Conservation (phyloP, 2,888 invertebrate genomes). For the Teleogryllus oceanicus region DNA sequence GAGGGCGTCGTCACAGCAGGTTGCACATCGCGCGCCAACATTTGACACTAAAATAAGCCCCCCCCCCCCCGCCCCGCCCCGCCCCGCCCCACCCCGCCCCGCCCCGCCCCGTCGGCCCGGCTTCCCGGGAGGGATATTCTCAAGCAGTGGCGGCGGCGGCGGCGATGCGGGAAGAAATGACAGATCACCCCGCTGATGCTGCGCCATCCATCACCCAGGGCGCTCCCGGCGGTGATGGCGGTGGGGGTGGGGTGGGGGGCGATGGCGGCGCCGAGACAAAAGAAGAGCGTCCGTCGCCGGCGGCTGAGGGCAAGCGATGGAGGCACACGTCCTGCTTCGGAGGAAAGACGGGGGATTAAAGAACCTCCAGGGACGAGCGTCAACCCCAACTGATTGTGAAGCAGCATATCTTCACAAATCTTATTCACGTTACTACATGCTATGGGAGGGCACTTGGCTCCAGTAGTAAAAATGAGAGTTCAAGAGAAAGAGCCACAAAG, state of each 20-base stretch:
- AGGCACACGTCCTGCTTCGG: too few species aligned
- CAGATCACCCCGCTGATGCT: slow-evolving; percentile 3
- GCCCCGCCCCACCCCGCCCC: neutral
- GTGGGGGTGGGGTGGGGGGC: neutral
- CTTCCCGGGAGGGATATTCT: neutral
- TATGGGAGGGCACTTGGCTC: too few species aligned
- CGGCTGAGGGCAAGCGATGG: too few species aligned
- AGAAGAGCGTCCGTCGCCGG: neutral
- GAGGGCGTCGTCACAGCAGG: neutral
- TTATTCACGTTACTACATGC: too few species aligned
- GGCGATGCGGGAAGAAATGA: slow-evolving; percentile 11
- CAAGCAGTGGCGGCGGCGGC: neutral
- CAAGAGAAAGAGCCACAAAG: too few species aligned
- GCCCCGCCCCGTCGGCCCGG: too few species aligned
- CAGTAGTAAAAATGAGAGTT: too few species aligned
- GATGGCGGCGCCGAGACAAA: neutral
- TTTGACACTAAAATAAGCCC: slow-evolving; percentile 5
- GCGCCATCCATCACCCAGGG: neutral
- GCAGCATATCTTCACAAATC: too few species aligned
- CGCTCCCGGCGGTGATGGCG: neutral
- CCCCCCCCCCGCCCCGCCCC: neutral
- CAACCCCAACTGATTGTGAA: too few species aligned
- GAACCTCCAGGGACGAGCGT: too few species aligned
- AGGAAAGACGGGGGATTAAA: too few species aligned
- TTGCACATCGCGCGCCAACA: neutral